Conservation (phyloP, 2,797 vertebrate genomes). For the Premnoplex brunnescens region DNA sequence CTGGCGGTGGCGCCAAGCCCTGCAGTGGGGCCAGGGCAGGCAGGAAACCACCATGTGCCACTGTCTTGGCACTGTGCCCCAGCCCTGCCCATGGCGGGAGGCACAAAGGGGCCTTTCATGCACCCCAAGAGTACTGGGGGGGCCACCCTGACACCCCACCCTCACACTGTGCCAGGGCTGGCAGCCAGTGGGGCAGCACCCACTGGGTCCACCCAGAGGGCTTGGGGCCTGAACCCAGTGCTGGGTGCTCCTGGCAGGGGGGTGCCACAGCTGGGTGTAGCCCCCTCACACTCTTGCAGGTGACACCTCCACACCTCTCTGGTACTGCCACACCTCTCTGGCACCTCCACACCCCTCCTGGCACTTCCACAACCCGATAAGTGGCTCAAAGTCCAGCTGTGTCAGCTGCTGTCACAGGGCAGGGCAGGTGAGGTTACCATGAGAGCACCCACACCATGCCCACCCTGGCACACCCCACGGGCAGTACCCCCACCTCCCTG, state of each 20-base stretch:
- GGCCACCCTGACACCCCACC: accelerated
- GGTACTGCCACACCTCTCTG: background rate
- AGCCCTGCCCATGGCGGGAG: background rate
- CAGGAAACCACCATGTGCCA: background rate
- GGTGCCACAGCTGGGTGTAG: background rate
- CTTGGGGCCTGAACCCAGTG: background rate
- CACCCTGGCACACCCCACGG: background rate
- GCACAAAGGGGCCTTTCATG: background rate
- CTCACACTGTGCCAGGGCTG: accelerated
- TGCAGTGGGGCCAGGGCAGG: accelerated
- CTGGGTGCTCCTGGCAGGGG: background rate
- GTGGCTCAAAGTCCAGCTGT: slow-evolving; percentile 20
- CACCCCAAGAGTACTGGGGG: accelerated
- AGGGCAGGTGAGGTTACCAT: accelerated
- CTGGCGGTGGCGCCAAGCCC: background rate
- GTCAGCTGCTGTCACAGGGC: background rate
- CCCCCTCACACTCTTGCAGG: background rate
- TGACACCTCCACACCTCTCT: background rate
- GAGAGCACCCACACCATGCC: background rate
- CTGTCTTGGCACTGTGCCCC: background rate
- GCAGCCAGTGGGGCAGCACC: background rate
- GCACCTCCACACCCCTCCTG: background rate
- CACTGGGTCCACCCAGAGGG: accelerated
- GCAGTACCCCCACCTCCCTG: background rate
- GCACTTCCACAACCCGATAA: background rate